These are phyloP conservation scores for Aix galericulata DNA, from an alignment of 2,113 vertebrate genomes.

Conservation along the genomic window DNA sequence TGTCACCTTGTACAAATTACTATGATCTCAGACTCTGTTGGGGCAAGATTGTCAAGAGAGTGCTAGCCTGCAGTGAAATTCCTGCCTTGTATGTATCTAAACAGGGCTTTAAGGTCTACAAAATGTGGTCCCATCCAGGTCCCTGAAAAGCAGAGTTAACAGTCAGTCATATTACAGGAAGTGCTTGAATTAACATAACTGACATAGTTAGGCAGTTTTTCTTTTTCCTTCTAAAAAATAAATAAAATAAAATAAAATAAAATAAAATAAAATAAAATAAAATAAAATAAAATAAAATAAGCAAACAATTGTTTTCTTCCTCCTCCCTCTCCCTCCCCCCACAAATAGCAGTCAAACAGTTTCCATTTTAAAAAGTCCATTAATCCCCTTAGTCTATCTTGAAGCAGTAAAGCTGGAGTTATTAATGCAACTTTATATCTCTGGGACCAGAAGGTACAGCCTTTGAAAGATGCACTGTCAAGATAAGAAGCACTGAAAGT, in stretches of 20 bases:
- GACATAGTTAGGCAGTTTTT: neutral
- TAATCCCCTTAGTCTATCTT: constrained; percentile 10
- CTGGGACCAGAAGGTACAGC: constrained; percentile 11
- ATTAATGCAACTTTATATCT: constrained; percentile 11
- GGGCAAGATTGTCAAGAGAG: neutral
- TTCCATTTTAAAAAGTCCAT: neutral
- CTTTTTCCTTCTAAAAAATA: neutral
- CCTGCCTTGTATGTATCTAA: neutral
- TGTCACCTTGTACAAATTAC: neutral
- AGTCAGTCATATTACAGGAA: neutral
- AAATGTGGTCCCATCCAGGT: neutral
- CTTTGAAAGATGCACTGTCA: constrained; percentile 36
- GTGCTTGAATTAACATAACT: neutral
- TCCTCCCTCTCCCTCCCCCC: neutral
- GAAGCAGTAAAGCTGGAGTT: neutral
- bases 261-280: rapidly evolving
- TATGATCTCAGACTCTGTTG: neutral
- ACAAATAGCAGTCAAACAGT: neutral
- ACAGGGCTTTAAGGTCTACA: neutral
- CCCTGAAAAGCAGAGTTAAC: neutral
- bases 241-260: too few species aligned
- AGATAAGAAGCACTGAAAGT: constrained; percentile 36
- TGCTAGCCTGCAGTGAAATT: neutral
- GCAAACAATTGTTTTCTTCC: too few species aligned
- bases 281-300: too few species aligned